Conservation (phyloP, 2,888 invertebrate genomes). For the Drosophila aldrichi region DNA sequence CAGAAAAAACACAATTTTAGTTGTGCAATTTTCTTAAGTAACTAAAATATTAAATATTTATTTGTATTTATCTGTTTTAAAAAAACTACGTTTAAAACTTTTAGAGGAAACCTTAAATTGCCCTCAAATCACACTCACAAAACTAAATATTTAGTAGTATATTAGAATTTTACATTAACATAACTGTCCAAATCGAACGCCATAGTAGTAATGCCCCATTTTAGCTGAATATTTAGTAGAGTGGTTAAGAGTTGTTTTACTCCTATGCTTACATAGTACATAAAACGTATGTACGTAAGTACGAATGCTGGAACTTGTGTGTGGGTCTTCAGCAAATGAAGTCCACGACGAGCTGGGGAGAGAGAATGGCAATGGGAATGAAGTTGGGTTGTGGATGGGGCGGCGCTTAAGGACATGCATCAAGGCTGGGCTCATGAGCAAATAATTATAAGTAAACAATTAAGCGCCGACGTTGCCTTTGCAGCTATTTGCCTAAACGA, state of each 20-base stretch:
- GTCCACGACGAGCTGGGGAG: conserved; percentile 16
- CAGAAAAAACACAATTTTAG: no score
- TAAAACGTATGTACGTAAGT: not conserved
- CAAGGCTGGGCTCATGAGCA: conserved; percentile 41
- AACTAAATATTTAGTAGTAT: not conserved
- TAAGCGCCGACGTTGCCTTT: conserved; percentile 27
- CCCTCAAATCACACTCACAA: not conserved
- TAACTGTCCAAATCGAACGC: not conserved
- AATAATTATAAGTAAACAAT: conserved; percentile 53
- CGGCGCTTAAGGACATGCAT: conserved; percentile 39
- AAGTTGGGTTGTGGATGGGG: conserved; percentile 3
- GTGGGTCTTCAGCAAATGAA: conserved; percentile 30
- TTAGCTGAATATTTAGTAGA: not conserved
- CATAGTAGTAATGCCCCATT: not conserved
- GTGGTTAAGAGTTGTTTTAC: conserved; percentile 8
- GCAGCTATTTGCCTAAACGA: conserved; percentile 16
- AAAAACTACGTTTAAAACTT: no score
- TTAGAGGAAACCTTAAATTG: not conserved
- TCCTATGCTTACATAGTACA: conserved; percentile 11
- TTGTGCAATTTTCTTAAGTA: no score
- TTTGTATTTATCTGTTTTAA: no score
- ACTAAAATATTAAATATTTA: no score
- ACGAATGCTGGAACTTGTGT: not conserved
- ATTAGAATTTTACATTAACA: not conserved
- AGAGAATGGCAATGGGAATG: not conserved